These are phyloP conservation scores for Cecidostiba fungosa DNA, from an alignment of 2,888 invertebrate genomes.

Conservation along the genomic window DNA sequence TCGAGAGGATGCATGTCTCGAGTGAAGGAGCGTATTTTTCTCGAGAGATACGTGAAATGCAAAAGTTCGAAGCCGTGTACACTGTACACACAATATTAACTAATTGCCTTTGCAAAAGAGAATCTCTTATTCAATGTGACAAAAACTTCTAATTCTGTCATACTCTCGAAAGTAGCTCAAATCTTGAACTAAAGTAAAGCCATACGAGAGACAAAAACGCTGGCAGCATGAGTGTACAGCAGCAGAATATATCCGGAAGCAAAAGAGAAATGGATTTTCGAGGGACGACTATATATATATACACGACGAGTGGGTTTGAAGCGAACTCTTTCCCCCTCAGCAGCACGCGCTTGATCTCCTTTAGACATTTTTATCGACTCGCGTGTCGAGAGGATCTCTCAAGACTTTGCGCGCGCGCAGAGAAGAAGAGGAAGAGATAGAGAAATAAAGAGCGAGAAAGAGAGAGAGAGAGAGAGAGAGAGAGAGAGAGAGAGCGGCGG, in stretches of 20 bases:
- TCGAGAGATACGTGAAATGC: no score
- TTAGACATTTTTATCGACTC: conserved; percentile 61
- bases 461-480: conserved; percentile 13
- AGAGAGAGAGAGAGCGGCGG: conserved; percentile 19
- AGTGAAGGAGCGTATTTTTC: background rate
- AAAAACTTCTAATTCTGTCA: no score
- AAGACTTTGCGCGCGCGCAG: conserved; percentile 45
- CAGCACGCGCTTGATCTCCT: conserved; percentile 46
- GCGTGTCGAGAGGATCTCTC: conserved; percentile 57
- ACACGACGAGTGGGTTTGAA: conserved; percentile 49
- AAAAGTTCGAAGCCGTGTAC: no score
- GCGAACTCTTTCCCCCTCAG: conserved; percentile 27
- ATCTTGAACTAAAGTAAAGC: background rate
- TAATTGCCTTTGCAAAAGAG: background rate
- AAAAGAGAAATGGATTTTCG: conserved; percentile 56
- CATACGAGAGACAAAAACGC: conserved; percentile 2
- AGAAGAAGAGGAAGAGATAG: conserved; percentile 21
- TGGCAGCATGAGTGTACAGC: background rate
- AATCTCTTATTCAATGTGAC: no score
- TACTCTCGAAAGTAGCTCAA: background rate
- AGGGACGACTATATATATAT: conserved; percentile 23
- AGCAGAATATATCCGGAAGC: conserved; percentile 48
- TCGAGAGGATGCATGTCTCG: background rate
- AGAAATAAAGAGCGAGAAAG: conserved; percentile 37
- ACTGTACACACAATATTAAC: no score